phyloP scores from a whole-genome alignment of 2,113 vertebrate species.

The Macrotis lagotis region DNA sequence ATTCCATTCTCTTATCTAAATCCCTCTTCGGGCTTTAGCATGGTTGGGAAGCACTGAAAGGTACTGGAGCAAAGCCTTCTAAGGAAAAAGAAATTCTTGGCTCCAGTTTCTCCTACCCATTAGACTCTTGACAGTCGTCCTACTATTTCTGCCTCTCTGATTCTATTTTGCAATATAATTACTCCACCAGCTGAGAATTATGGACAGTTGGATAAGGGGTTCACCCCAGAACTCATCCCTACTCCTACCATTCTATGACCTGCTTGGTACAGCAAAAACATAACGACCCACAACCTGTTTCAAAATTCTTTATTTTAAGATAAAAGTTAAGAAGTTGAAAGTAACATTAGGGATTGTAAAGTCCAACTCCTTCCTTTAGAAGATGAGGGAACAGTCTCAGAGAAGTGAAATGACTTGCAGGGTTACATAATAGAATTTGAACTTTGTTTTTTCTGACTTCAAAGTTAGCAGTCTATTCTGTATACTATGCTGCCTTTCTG shows the following conservation, averaged over 20 bases:
- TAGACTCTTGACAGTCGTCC: not conserved
- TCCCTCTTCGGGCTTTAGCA: not conserved
- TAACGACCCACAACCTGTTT: not conserved
- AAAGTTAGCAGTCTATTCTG: not conserved
- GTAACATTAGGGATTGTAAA: not conserved
- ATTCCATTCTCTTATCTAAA: not conserved
- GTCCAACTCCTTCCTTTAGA: not conserved
- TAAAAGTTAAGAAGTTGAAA: not conserved
- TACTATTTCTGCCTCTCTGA: not conserved
- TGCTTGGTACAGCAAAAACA: not conserved
- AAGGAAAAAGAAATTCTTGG: not conserved
- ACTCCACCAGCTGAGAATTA: not conserved
- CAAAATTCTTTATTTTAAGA: not conserved
- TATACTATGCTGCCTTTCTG: not conserved
- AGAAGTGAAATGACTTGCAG: not conserved
- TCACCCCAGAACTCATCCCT: not conserved
- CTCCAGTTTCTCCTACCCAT: not conserved
- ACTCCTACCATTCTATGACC: not conserved
- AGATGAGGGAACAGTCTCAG: not conserved
- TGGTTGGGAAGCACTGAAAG: not conserved
- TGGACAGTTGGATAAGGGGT: not conserved
- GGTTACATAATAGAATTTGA: not conserved
- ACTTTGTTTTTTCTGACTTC: not conserved
- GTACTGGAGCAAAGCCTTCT: not conserved
- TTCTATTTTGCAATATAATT: not conserved